These are phyloP conservation scores for Drosophila borealis DNA, from an alignment of 2,888 invertebrate species.

Conservation along the genomic window DNA sequence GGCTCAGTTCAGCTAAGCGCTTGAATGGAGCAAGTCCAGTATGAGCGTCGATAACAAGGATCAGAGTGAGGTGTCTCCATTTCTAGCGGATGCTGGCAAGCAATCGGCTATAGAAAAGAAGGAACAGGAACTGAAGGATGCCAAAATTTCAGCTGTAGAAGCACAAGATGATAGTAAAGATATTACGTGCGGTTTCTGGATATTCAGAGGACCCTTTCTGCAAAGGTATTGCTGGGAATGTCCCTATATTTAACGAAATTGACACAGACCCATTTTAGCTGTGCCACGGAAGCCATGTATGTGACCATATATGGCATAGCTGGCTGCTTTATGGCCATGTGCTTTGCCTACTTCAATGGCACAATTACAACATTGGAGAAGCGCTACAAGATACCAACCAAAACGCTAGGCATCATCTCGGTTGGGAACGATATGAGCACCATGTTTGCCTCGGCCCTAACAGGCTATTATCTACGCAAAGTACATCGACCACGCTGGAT, in stretches of 20 bases:
- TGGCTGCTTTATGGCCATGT: constrained; percentile 88
- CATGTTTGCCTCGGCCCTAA: constrained; percentile 87
- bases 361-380: constrained; percentile 90
- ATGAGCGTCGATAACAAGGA: constrained; percentile 22
- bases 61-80: constrained; percentile 17
- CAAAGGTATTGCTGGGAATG: constrained; percentile 85
- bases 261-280: constrained; percentile 52
- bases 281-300: constrained; percentile 83
- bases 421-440: constrained; percentile 91
- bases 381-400: constrained; percentile 89
- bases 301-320: constrained; percentile 88
- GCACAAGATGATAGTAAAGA: constrained; percentile 2
- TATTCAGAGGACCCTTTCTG: constrained; percentile 86
- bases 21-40: constrained; percentile 1
- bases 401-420: constrained; percentile 89
- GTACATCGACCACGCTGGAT: constrained; percentile 91
- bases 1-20: constrained; percentile 2
- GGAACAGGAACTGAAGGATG: constrained; percentile 3
- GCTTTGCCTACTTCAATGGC: constrained; percentile 89
- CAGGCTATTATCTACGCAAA: constrained; percentile 89
- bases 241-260: no score
- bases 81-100: constrained; percentile 10
- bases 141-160: background rate
- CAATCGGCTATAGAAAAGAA: background rate
- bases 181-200: constrained; percentile 87